Conservation (phyloP, 2,888 invertebrate genomes). For the Halictus quadricinctus region DNA sequence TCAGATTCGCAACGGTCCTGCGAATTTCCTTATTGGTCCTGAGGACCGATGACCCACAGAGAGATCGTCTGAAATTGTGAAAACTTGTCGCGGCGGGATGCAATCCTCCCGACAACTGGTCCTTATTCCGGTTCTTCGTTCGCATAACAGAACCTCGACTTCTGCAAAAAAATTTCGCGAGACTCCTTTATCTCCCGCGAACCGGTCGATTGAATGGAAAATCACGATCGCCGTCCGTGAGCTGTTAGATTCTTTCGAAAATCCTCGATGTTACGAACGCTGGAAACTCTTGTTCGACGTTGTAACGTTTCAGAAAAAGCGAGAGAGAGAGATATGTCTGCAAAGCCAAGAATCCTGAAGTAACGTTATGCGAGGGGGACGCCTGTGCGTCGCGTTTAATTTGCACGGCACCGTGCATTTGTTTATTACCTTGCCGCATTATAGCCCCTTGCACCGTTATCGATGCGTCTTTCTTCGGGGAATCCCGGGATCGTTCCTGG, state of each 20-base stretch:
- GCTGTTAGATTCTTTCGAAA: not conserved
- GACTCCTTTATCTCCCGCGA: not conserved
- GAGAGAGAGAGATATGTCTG: not conserved
- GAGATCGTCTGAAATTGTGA: not conserved
- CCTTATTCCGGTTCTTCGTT: not conserved
- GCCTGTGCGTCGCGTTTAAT: constrained; percentile 50
- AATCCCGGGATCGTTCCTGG: constrained; percentile 17
- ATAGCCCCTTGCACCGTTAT: constrained; percentile 56
- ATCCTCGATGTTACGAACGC: not conserved
- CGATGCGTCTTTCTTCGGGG: constrained; percentile 15
- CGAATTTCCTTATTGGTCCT: constrained; percentile 60
- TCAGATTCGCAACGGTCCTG: constrained; percentile 19
- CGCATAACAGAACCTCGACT: not conserved
- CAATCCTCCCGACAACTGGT: not conserved
- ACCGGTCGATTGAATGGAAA: not conserved
- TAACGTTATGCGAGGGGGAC: constrained; percentile 46
- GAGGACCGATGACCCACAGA: constrained; percentile 12
- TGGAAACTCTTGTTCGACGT: constrained; percentile 17
- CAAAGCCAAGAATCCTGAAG: constrained; percentile 47
- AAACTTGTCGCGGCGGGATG: constrained; percentile 4
- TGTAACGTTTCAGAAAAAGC: constrained; percentile 13
- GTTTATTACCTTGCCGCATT: constrained; percentile 56
- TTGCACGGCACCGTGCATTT: constrained; percentile 55
- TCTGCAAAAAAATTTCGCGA: not conserved
- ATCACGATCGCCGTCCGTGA: not conserved